A percentile compares a stretch with the other conserved stretches of the same genome.
Conservation (phyloP, 2,113 vertebrate species). For the Callochromis pleurospilus region DNA sequence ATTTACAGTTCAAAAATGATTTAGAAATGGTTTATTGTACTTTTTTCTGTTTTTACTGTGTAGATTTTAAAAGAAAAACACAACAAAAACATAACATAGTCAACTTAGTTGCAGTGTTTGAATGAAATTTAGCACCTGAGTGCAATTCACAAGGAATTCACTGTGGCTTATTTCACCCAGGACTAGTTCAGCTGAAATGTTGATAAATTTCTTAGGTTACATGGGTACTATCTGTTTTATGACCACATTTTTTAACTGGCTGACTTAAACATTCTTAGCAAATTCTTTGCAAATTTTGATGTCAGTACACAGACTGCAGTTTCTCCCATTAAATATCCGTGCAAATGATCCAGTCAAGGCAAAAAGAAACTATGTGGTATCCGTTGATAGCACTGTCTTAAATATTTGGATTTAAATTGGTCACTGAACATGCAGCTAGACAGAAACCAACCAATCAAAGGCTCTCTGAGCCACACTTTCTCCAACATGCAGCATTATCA, state of each 20-base stretch:
- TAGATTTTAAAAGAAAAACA: background rate
- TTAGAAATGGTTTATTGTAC: background rate
- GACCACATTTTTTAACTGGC: background rate
- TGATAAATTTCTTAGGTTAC: background rate
- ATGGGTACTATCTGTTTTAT: background rate
- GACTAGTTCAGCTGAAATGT: background rate
- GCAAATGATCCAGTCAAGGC: background rate
- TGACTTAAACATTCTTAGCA: background rate
- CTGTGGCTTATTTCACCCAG: background rate
- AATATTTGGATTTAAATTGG: background rate
- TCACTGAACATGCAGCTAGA: background rate
- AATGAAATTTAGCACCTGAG: background rate
- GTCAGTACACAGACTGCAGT: rapidly evolving
- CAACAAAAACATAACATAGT: background rate
- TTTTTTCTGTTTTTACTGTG: rapidly evolving
- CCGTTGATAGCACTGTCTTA: background rate
- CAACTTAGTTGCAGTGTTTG: background rate
- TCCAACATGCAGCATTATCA: background rate
- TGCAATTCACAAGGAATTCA: background rate
- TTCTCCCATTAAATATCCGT: rapidly evolving
- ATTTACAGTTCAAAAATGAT: rapidly evolving
- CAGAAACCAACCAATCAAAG: background rate
- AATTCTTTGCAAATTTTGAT: background rate
- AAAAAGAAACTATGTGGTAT: background rate
- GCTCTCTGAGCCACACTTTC: background rate